Evolutionary conservation across 2,113 vertebrate species (phyloP), one percentile per base, ranked within the genome.

Genomic region (Ceratotherium simum): DNA sequence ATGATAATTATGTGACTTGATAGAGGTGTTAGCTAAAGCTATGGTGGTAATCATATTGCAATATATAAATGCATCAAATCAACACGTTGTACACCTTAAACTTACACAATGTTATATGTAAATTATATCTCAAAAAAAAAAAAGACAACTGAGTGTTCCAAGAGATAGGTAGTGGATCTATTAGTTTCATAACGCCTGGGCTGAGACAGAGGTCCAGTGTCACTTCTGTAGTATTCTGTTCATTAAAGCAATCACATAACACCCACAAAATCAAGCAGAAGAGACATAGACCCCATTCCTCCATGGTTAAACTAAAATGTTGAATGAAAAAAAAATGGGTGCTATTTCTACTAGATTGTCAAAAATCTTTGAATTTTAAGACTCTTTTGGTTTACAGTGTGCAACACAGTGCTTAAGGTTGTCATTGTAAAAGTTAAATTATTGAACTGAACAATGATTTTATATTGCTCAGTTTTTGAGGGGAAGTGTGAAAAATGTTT

Each of bases 371-470:
- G 3, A 64, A 67, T 69, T 70, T 64, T 96, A 86, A 83, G n/a
- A 67, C 16, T 73, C 25, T 0, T 60, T 95, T 82, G 12, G 4
- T 39, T 91, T 64, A 86, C 31, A 56, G 10, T 39, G 11, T 72
- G 18, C 88, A 65, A 64, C 9, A 54, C 2, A 27, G 46, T 70
- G 7, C 23, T 33, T 93, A 58, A 75, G 29, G 39, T 48, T 67
- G 75, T 95, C 46, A 81, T 62, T 31, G 46, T 86, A 82, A 69
- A 80, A 67, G 56, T 56, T 91, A 86, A 93, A 83, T 97, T 73
- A 67, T 92, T 72, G 18, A 72, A 20, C 27, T 67, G 16, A 91
- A 80, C 2, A 36, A 25, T 97, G n/a, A 62, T 70, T 97, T 96
- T 76, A 69, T 72, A 46, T 72, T 67, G 48, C 8, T 78, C 21